phyloP scores from a whole-genome alignment of 2,888 invertebrate species.

The Ptycholaimellus sp. region DNA sequence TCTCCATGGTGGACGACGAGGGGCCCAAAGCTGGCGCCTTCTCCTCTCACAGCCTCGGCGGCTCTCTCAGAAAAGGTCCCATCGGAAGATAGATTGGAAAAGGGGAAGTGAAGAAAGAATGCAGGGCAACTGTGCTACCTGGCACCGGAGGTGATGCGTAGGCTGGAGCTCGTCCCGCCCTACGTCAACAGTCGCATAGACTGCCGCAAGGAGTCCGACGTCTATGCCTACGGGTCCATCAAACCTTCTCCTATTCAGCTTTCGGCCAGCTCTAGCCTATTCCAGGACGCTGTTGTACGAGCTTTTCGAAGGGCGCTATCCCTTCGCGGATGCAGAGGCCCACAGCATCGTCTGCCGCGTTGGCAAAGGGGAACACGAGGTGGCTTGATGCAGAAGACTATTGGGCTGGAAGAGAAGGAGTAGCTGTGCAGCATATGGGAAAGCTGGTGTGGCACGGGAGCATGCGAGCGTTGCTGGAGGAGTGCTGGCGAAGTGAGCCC shows the following conservation, averaged over 20 bases:
- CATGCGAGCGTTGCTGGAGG: constrained; percentile 21
- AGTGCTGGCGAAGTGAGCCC: constrained; percentile 25
- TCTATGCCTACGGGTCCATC: constrained; percentile 24
- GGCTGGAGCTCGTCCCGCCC: constrained; percentile 15
- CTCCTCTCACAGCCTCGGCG: background rate
- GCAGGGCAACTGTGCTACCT: constrained; percentile 24
- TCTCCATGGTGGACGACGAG: constrained; percentile 28
- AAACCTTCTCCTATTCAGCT: background rate
- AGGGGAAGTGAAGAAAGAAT: background rate
- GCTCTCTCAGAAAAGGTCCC: too few species aligned
- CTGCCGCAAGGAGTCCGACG: constrained; percentile 11
- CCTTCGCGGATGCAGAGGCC: constrained; percentile 13
- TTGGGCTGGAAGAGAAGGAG: too few species aligned
- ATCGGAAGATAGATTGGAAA: too few species aligned
- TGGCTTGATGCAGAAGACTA: too few species aligned
- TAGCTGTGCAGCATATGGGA: background rate
- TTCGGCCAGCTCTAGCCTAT: background rate
- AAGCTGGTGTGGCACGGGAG: constrained; percentile 1
- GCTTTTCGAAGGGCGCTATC: constrained; percentile 16
- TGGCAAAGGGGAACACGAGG: constrained; percentile 8
- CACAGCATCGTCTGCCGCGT: constrained; percentile 19
- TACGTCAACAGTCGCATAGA: too few species aligned
- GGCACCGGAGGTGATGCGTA: constrained; percentile 20
- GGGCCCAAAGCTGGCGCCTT: background rate
- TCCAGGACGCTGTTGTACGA: constrained; percentile 21